Evolutionary conservation across 2,113 vertebrate genomes (phyloP).

Genomic region (Cephalopholis sonnerati): DNA sequence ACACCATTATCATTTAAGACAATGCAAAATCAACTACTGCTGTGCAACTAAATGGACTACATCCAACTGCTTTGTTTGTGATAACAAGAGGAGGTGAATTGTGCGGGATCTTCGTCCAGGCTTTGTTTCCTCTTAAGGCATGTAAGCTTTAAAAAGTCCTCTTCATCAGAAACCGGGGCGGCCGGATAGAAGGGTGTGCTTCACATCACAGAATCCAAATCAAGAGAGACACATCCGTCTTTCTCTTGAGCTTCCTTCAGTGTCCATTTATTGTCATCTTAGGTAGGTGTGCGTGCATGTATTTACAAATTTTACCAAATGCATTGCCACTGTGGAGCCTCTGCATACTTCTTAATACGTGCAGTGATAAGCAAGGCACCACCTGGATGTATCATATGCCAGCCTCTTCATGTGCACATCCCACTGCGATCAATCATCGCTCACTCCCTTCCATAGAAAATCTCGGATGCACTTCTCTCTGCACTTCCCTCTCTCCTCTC

Average conservation of each 20-base stretch:
- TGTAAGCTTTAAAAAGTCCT: slow-evolving; percentile 60
- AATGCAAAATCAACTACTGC: slow-evolving; percentile 69
- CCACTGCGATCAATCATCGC: slow-evolving; percentile 14
- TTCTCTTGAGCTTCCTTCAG: slow-evolving; percentile 64
- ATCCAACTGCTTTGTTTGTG: slow-evolving; percentile 61
- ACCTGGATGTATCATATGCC: slow-evolving; percentile 14
- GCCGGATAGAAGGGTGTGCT: slow-evolving; percentile 49
- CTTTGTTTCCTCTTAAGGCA: slow-evolving; percentile 77
- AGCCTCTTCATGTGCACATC: slow-evolving; percentile 42
- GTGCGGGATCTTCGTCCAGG: slow-evolving; percentile 70
- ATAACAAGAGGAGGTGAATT: slow-evolving; percentile 64
- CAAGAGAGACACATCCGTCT: slow-evolving; percentile 19
- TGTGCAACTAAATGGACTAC: slow-evolving; percentile 74
- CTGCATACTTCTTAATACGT: slow-evolving; percentile 46
- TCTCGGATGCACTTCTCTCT: slow-evolving; percentile 25
- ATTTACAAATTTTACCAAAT: slow-evolving; percentile 74
- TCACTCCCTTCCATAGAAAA: slow-evolving; percentile 25
- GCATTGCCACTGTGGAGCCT: slow-evolving; percentile 39
- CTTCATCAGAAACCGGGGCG: slow-evolving; percentile 57
- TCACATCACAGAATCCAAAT: slow-evolving; percentile 51
- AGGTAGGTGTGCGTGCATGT: slow-evolving; percentile 70
- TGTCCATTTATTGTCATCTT: slow-evolving; percentile 63
- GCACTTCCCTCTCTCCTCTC: slow-evolving; percentile 6
- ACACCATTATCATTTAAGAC: slow-evolving; percentile 73
- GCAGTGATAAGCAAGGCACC: slow-evolving; percentile 45